Evolutionary conservation across 2,888 invertebrate species (phyloP).

Genomic region (Stenolophus ochropezus): DNA sequence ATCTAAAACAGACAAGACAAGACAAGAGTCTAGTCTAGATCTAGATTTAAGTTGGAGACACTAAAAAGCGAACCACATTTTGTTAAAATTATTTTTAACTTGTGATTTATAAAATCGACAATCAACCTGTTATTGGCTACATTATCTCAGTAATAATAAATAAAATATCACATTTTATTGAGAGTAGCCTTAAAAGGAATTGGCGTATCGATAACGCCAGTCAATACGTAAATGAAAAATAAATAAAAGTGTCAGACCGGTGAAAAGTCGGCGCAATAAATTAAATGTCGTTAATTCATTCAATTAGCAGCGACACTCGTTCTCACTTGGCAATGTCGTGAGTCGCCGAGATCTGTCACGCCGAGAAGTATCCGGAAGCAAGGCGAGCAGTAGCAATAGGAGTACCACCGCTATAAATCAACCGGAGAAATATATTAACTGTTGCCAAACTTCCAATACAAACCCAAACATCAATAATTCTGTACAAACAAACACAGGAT

Average conservation of each 20-base stretch:
- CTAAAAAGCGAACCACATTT: too few species aligned
- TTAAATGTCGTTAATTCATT: conserved; percentile 27
- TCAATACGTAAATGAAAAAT: conserved; percentile 30
- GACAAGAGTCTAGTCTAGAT: too few species aligned
- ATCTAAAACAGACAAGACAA: too few species aligned
- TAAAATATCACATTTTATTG: background rate
- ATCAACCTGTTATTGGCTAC: too few species aligned
- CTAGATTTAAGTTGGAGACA: too few species aligned
- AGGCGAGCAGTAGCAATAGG: background rate
- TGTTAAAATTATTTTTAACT: too few species aligned
- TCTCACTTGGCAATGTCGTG: background rate
- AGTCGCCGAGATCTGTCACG: background rate
- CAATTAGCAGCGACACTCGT: conserved; percentile 18
- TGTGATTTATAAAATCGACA: too few species aligned
- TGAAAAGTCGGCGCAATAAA: conserved; percentile 24
- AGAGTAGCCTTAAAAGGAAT: conserved; percentile 18
- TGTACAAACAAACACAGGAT: background rate
- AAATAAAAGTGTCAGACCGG: conserved; percentile 23
- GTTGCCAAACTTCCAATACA: conserved; percentile 5
- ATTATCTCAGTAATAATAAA: too few species aligned
- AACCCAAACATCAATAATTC: background rate
- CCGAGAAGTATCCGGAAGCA: background rate
- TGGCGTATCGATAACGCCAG: background rate
- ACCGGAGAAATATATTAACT: background rate
- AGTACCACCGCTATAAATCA: conserved; percentile 2